Percentiles rank a stretch among this genome's conserved stretches.
Conservation (phyloP, 1,140 invertebrate genomes). For the Ganaspis sp. region DNA sequence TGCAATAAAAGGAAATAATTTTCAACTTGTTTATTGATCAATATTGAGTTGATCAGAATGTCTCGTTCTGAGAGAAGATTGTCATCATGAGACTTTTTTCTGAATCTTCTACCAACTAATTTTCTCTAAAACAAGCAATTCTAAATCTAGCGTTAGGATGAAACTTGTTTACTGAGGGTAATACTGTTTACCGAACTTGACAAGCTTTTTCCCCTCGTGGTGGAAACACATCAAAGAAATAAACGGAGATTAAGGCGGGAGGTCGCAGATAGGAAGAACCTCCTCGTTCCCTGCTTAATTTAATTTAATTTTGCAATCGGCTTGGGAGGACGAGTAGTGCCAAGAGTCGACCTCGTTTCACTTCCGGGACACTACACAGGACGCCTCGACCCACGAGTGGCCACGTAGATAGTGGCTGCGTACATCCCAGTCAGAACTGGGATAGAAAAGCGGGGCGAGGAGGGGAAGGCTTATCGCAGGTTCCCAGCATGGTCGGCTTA, state of each 20-base stretch:
- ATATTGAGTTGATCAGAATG: too few species aligned
- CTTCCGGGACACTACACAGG: constrained; percentile 9
- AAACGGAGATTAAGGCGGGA: not conserved
- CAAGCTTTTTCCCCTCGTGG: not conserved
- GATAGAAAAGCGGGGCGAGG: not conserved
- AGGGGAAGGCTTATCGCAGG: constrained; percentile 57
- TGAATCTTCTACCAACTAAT: not conserved
- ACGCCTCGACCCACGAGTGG: constrained; percentile 21
- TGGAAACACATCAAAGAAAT: not conserved
- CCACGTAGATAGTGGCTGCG: constrained; percentile 26
- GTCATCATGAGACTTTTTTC: not conserved
- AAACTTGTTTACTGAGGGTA: not conserved
- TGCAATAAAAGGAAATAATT: too few species aligned
- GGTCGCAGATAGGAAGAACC: constrained; percentile 12
- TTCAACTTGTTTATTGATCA: too few species aligned
- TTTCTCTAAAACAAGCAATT: not conserved
- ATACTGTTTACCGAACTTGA: constrained; percentile 12
- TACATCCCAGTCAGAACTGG: constrained; percentile 41
- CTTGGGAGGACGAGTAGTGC: constrained; percentile 11
- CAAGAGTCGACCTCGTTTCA: constrained; percentile 14
- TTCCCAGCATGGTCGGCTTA: constrained; percentile 61
- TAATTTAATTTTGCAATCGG: constrained; percentile 27
- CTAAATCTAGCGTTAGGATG: not conserved
- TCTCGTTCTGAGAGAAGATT: too few species aligned
- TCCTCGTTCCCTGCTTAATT: not conserved